Evolutionary conservation across 37 sponge, comb jelly and placozoan genomes (phyloP), one percentile per base, ranked within the genome.

Genomic region (Mnemiopsis leidyi): DNA sequence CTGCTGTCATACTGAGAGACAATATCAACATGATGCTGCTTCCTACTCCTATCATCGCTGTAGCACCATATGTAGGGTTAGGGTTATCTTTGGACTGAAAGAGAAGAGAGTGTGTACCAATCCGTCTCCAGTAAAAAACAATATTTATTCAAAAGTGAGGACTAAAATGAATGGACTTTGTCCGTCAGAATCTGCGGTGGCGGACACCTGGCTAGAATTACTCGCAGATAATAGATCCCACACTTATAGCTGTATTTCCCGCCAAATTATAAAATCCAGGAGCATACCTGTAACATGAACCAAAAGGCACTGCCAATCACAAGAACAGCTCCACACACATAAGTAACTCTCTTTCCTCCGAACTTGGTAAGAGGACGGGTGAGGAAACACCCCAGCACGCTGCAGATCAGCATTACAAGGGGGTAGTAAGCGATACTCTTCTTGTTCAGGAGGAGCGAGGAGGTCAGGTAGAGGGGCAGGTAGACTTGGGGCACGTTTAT

Each of bases 401-500:
- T 32, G 83, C 48, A 93, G 36, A 48, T 35, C 30, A 93, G 93
- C 69, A 38, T 39, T 3, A 76, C 18, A 24, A 36, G 33, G 23
- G 92, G 38, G 39, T 40, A 85, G 90, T 40, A 85, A 23, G 90
- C 90, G 18, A 75, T 73, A 76, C 95, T 92, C 38, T 96, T 96
- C 94, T 95, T 97, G 34, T 93, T 69, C 26, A 98, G 94, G 21
- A 71, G 23, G 16, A 98, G 82, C 7, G 95, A 93, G 35, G 97
- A 95, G 36, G 96, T 37, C n/a, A 98, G 92, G 83, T 95, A 98
- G 61, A 97, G 95, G 0, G 99, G 96, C 23, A 93, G 95, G 93
- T 98, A 98, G 23, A 97, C 96, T 90, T 98, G 99, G 40, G 96
- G 94, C 21, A 98, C 69, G 92, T 98, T 98, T 31, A 97, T 96